Evolutionary conservation across 2,888 invertebrate genomes (phyloP).

Genomic region (Eugnorisma glareosa): DNA sequence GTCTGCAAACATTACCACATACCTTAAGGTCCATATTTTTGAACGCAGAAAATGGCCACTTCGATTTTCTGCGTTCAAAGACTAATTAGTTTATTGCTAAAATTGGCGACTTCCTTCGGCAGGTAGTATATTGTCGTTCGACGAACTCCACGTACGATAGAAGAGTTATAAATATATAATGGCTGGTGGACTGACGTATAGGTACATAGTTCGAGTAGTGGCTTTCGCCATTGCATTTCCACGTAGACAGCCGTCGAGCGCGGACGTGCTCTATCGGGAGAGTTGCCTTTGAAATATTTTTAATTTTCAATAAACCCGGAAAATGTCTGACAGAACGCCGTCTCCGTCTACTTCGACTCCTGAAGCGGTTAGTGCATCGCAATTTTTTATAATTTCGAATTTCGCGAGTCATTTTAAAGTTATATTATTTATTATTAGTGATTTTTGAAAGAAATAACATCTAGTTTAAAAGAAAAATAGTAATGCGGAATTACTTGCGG

Average conservation of each 20-base stretch:
- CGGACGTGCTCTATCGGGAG: constrained; percentile 6
- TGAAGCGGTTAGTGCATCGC: constrained; percentile 29
- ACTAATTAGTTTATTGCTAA: background rate
- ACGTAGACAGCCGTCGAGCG: constrained; percentile 1
- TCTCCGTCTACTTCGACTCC: background rate
- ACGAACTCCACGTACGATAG: background rate
- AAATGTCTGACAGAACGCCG: constrained; percentile 18
- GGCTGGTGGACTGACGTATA: background rate
- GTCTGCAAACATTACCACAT: background rate
- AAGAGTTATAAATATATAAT: constrained; percentile 15
- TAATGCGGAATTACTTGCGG: background rate
- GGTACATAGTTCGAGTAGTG: background rate
- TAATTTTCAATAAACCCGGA: background rate
- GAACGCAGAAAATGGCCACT: background rate
- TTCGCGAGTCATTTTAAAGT: background rate
- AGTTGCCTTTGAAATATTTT: background rate
- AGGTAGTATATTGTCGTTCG: background rate
- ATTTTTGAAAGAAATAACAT: background rate
- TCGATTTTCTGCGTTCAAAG: background rate
- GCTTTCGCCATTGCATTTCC: constrained; percentile 23
- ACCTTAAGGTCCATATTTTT: background rate
- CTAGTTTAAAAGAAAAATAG: background rate
- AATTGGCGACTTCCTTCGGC: background rate
- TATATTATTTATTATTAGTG: background rate
- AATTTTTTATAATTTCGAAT: background rate